These are phyloP conservation scores for Serrognathus titanus DNA, from an alignment of 2,888 invertebrate genomes.

Conservation along the genomic window DNA sequence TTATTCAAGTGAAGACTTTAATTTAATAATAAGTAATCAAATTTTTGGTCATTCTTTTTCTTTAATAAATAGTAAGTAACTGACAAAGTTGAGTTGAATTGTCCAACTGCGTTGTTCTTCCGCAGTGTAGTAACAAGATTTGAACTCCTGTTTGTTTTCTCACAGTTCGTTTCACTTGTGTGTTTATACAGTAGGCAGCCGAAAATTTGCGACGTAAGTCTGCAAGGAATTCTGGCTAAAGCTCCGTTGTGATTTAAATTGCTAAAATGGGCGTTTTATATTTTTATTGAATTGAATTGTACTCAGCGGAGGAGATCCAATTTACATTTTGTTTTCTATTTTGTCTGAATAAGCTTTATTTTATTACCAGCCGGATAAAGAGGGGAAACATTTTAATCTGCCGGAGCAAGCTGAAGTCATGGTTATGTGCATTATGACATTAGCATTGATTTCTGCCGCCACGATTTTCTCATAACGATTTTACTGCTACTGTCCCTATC, in stretches of 20 bases:
- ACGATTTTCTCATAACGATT: conserved; percentile 21
- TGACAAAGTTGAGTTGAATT: no score
- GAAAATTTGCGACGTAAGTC: conserved; percentile 13
- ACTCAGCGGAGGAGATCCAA: conserved; percentile 23
- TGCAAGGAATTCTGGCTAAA: conserved; percentile 30
- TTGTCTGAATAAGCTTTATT: conserved; percentile 28
- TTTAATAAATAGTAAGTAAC: no score
- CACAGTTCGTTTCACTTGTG: conserved; percentile 31
- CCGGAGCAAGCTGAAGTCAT: conserved; percentile 23
- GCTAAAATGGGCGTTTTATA: conserved; percentile 50
- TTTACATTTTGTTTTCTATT: conserved; percentile 25
- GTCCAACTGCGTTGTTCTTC: no score
- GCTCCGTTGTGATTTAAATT: conserved; percentile 47
- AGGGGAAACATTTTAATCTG: conserved; percentile 18
- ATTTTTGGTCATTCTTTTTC: no score
- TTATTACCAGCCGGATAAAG: conserved; percentile 29
- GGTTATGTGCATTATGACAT: conserved; percentile 40
- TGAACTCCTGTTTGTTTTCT: conserved; percentile 31
- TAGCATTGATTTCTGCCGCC: conserved; percentile 43
- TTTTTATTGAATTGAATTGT: conserved; percentile 47
- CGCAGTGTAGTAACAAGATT: conserved; percentile 24
- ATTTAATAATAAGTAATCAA: no score
- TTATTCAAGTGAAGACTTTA: no score
- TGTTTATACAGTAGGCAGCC: conserved; percentile 14
- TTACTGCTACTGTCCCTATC: conserved; percentile 12